These are phyloP conservation scores for Psylliodes chrysocephalus DNA, from an alignment of 2,888 invertebrate species.

Conservation along the genomic window DNA sequence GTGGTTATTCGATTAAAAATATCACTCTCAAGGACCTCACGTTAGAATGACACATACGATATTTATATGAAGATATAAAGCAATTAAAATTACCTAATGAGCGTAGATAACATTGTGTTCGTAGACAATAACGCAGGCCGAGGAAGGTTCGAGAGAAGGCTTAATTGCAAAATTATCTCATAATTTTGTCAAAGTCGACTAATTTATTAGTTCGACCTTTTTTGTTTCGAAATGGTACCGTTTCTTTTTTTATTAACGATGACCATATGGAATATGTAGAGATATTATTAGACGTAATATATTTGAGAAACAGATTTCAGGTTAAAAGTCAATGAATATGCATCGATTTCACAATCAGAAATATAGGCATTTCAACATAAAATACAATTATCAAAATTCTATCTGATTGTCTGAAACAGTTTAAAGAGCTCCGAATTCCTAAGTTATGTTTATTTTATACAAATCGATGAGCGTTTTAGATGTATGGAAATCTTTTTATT, in stretches of 20 bases:
- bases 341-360: slow-evolving; percentile 32
- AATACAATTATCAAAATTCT: slow-evolving; percentile 24
- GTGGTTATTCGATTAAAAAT: too few relatives aligned
- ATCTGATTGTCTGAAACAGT: slow-evolving; percentile 30
- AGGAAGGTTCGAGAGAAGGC: slow-evolving; percentile 15
- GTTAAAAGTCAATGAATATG: slow-evolving; percentile 37
- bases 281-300: too few relatives aligned
- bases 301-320: slow-evolving; percentile 18
- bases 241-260: slow-evolving; percentile 12
- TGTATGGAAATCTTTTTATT: slow-evolving; percentile 11
- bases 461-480: slow-evolving; percentile 2
- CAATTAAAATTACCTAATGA: slow-evolving; percentile 10
- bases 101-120: slow-evolving; percentile 11
- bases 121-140: not conserved
- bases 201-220: slow-evolving; percentile 33
- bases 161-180: slow-evolving; percentile 17
- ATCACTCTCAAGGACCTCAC: not conserved
- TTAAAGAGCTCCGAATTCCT: slow-evolving; percentile 20
- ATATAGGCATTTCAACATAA: slow-evolving; percentile 19
- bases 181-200: slow-evolving; percentile 15
- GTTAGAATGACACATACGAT: not conserved
- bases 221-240: slow-evolving; percentile 19
- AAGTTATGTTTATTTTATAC: slow-evolving; percentile 27
- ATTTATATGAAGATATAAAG: not conserved
- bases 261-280: slow-evolving; percentile 21